Conservation (phyloP, 2,888 invertebrate species). For the Lissocephala sabroskyi region DNA sequence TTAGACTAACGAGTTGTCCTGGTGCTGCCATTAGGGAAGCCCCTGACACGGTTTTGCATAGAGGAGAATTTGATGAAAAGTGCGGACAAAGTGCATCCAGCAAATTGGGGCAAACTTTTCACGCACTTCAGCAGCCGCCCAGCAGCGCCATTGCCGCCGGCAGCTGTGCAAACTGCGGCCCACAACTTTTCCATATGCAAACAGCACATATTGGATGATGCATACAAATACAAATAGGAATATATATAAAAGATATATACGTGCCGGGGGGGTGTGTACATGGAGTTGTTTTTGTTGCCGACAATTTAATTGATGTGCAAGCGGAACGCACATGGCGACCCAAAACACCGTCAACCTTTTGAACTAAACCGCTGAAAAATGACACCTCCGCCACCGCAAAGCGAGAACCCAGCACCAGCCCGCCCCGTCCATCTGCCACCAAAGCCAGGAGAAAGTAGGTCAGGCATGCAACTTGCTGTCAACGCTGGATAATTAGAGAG, state of each 20-base stretch:
- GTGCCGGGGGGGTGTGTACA: too few species aligned
- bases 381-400: constrained; percentile 33
- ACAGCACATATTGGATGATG: too few species aligned
- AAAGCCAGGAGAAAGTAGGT: constrained; percentile 42
- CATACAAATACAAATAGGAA: too few species aligned
- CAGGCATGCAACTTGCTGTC: constrained; percentile 60
- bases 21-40: constrained; percentile 13
- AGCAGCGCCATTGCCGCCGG: not conserved
- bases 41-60: constrained; percentile 46
- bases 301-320: constrained; percentile 58
- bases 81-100: constrained; percentile 11
- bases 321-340: constrained; percentile 12
- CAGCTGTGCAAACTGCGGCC: not conserved
- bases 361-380: constrained; percentile 54
- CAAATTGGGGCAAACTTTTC: constrained; percentile 40
- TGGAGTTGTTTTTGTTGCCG: constrained; percentile 19
- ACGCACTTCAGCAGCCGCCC: constrained; percentile 25
- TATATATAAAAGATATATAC: too few species aligned
- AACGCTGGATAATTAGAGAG: constrained; percentile 46
- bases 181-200: not conserved
- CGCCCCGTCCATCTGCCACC: too few species aligned
- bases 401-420: too few species aligned
- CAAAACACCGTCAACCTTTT: constrained; percentile 35
- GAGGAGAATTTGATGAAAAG: too few species aligned
- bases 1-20: constrained; percentile 42